Percentiles rank a stretch among this genome's conserved stretches.
phyloP scores from a whole-genome alignment of 2,113 vertebrate species.

The Casuarius casuarius region DNA sequence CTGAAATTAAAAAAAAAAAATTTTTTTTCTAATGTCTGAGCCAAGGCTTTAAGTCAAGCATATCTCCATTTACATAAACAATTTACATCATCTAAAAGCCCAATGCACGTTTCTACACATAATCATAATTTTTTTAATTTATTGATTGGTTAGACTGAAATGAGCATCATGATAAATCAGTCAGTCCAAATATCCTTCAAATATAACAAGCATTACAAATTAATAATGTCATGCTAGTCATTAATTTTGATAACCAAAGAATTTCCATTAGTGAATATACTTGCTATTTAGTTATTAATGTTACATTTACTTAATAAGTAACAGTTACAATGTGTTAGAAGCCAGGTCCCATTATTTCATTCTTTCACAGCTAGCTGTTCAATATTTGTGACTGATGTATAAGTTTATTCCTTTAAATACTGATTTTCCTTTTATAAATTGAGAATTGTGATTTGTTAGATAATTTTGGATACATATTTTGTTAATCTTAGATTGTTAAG shows the following conservation, averaged over 20 bases:
- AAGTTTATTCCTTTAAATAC: not conserved
- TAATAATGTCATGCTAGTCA: slow-evolving; percentile 34
- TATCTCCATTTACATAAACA: not conserved
- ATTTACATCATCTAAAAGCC: not conserved
- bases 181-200: not conserved
- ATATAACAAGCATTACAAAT: not conserved
- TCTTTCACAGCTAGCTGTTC: not conserved
- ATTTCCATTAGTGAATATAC: slow-evolving; percentile 12
- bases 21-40: not conserved
- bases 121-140: not conserved
- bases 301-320: not conserved
- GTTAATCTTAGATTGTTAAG: not conserved
- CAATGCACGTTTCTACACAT: not conserved
- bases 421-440: not conserved
- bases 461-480: not conserved
- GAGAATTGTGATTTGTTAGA: not conserved
- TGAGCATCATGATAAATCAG: not conserved
- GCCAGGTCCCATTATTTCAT: not conserved
- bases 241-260: slow-evolving; percentile 48
- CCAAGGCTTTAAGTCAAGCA: not conserved
- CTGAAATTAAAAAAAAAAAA: not conserved
- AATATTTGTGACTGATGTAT: not conserved
- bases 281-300: not conserved
- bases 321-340: not conserved
- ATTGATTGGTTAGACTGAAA: not conserved